These are phyloP conservation scores for Thripadectes ignobilis DNA, from an alignment of 2,797 vertebrate genomes.

Conservation along the genomic window DNA sequence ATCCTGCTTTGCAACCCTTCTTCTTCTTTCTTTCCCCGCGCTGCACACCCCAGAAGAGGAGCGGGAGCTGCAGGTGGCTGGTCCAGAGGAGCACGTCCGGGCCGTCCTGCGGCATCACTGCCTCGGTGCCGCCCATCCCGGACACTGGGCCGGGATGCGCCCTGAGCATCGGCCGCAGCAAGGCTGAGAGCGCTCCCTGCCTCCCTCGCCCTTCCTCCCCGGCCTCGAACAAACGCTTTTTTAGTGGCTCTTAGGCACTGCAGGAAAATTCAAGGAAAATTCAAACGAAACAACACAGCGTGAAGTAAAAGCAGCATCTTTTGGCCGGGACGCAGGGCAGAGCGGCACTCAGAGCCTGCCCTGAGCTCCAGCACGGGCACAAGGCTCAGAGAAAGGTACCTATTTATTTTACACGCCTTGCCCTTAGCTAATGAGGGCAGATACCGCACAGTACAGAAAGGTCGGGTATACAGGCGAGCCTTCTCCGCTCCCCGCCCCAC, in stretches of 20 bases:
- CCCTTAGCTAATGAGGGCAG: background rate
- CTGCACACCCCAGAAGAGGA: no score
- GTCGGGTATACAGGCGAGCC: background rate
- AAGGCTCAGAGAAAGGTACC: background rate
- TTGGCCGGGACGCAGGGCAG: background rate
- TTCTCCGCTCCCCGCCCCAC: background rate
- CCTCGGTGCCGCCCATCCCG: background rate
- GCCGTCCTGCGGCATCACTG: rapidly evolving
- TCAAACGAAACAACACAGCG: background rate
- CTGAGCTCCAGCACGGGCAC: no score
- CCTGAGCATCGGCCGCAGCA: background rate
- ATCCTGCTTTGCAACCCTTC: background rate
- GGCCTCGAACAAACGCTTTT: rapidly evolving
- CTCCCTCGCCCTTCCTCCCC: no score
- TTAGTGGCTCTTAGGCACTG: rapidly evolving
- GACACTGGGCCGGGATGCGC: no score
- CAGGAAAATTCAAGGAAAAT: background rate
- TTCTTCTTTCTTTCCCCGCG: background rate
- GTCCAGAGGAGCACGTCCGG: rapidly evolving
- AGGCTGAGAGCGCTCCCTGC: background rate
- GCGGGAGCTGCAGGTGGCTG: background rate
- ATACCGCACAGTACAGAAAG: background rate
- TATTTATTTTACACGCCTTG: background rate
- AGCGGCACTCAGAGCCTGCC: background rate
- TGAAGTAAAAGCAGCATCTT: background rate